Evolutionary conservation across 2,113 vertebrate genomes (phyloP).

Genomic region (Peromyscus polionotus): DNA sequence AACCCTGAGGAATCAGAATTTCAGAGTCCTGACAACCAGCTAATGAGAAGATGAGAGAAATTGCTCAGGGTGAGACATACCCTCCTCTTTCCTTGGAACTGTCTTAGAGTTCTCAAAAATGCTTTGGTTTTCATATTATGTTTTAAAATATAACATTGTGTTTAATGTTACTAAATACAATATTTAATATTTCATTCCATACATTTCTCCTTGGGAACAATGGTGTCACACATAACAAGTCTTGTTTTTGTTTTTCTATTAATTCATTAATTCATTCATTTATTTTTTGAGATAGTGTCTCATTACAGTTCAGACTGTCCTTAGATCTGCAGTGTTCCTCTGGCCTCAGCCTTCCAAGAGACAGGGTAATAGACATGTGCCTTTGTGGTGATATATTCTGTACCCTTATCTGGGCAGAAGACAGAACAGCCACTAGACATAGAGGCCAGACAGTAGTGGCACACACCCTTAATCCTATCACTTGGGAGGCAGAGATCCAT

Average conservation of each 20-base stretch:
- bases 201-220: background rate
- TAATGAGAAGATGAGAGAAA: constrained; percentile 51
- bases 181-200: background rate
- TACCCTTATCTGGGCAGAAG: no score
- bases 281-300: background rate
- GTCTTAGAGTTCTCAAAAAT: background rate
- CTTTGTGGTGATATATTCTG: background rate
- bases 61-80: background rate
- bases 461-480: no score
- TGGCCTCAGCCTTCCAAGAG: background rate
- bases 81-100: background rate
- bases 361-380: background rate
- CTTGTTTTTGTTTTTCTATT: background rate
- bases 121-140: background rate
- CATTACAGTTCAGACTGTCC: no score
- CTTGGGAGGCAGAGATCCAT: no score
- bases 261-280: background rate
- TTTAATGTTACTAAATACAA: background rate
- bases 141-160: background rate
- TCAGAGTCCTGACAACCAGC: constrained; percentile 18
- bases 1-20: constrained; percentile 44
- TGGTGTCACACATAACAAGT: background rate
- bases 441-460: no score
- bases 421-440: no score
- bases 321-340: background rate